A percentile compares a stretch with the other conserved stretches of the same genome.
phyloP scores from a whole-genome alignment of 2,113 vertebrate genomes.

The Lophochroa leadbeateri region DNA sequence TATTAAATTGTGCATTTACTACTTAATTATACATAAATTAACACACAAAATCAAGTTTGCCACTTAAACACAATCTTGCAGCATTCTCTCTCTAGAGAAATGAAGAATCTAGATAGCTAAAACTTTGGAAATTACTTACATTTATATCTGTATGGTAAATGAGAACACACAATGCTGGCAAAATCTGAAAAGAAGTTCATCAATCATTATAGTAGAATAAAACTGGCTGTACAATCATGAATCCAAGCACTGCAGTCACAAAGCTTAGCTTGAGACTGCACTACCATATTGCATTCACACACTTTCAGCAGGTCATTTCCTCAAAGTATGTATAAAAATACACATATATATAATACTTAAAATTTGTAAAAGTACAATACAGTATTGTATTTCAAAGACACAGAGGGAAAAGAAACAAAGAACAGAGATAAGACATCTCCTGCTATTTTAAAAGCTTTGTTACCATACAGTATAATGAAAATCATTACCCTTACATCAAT shows the following conservation, averaged over 20 bases:
- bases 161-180: slow-evolving; percentile 96
- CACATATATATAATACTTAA: background rate
- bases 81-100: background rate
- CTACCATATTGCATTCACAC: background rate
- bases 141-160: slow-evolving; percentile 99
- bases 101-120: background rate
- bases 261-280: background rate
- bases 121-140: slow-evolving; percentile 81
- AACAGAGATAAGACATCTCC: background rate
- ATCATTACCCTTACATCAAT: background rate
- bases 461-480: background rate
- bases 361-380: background rate
- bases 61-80: background rate
- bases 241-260: background rate
- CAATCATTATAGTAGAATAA: slow-evolving; percentile 40
- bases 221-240: background rate
- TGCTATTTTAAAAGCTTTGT: background rate
- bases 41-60: background rate
- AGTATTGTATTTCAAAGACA: background rate
- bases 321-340: background rate
- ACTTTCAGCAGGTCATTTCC: background rate
- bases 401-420: background rate
- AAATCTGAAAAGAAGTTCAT: slow-evolving; percentile 85
- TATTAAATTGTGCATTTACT: background rate
- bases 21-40: background rate